These are phyloP conservation scores for Canis aureus DNA, from an alignment of 2,113 vertebrate genomes.

Conservation along the genomic window DNA sequence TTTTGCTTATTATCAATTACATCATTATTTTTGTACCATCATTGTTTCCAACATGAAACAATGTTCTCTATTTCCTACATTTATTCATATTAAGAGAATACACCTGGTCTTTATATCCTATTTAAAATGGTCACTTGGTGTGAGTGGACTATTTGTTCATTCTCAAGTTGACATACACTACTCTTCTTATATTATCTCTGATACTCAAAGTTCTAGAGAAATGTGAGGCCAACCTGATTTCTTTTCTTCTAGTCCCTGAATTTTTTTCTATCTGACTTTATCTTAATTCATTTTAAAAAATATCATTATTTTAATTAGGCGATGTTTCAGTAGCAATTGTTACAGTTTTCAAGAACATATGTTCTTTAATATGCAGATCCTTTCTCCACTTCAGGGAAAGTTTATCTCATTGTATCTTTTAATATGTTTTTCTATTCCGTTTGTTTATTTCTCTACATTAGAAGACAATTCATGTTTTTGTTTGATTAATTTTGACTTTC, in stretches of 20 bases:
- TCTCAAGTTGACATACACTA: neutral
- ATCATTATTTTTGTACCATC: neutral
- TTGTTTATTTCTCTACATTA: neutral
- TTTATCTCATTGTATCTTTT: neutral
- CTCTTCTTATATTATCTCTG: neutral
- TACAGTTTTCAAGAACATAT: neutral
- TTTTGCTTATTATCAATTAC: neutral
- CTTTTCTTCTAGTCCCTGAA: neutral
- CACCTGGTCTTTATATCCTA: neutral
- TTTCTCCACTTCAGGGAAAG: neutral
- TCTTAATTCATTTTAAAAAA: neutral
- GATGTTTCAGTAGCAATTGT: neutral
- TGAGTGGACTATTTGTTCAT: neutral
- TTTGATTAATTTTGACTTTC: neutral
- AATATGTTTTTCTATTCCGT: neutral
- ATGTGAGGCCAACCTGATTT: neutral
- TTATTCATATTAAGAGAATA: neutral
- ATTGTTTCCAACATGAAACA: neutral
- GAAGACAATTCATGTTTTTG: neutral
- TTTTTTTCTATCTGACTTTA: neutral
- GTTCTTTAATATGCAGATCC: neutral
- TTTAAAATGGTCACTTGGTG: neutral
- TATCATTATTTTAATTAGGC: neutral
- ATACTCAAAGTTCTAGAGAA: neutral
- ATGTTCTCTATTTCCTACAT: neutral